phyloP scores from a whole-genome alignment of 2,888 invertebrate species.

The Osmoderma eremita region DNA sequence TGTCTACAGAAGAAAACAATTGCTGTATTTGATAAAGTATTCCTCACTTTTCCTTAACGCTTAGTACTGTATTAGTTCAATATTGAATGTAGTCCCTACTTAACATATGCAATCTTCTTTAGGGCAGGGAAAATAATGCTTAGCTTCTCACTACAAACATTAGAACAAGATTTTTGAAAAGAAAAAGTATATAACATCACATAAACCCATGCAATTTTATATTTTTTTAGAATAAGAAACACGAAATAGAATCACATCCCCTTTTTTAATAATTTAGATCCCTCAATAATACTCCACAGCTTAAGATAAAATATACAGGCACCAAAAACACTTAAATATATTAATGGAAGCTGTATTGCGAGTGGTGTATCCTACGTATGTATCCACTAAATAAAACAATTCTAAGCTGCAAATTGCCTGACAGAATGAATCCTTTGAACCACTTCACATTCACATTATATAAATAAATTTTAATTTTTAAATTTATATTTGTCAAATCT shows the following conservation, averaged over 20 bases:
- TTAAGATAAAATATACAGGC: constrained; percentile 6
- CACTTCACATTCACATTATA: no score
- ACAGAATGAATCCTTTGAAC: no score
- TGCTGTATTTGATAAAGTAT: no score
- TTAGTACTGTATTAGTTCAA: no score
- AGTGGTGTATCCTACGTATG: background rate
- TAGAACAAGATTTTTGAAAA: constrained; percentile 33
- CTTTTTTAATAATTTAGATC: constrained; percentile 8
- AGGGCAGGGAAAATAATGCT: no score
- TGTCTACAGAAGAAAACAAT: no score
- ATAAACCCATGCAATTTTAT: no score
- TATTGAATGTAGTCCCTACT: no score
- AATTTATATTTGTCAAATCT: constrained; percentile 9
- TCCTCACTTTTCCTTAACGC: no score
- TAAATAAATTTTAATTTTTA: background rate
- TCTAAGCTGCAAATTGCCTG: no score
- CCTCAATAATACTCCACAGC: background rate
- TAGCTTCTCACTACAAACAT: constrained; percentile 3
- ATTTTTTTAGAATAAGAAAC: background rate
- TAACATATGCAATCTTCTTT: no score
- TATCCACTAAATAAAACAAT: no score
- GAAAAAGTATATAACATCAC: background rate
- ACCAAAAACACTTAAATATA: background rate
- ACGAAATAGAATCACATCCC: constrained; percentile 6
- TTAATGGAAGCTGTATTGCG: constrained; percentile 8